Base-by-base conservation (phyloP, 1,140 invertebrate species). In the Helicoverpa armigera region DNA sequence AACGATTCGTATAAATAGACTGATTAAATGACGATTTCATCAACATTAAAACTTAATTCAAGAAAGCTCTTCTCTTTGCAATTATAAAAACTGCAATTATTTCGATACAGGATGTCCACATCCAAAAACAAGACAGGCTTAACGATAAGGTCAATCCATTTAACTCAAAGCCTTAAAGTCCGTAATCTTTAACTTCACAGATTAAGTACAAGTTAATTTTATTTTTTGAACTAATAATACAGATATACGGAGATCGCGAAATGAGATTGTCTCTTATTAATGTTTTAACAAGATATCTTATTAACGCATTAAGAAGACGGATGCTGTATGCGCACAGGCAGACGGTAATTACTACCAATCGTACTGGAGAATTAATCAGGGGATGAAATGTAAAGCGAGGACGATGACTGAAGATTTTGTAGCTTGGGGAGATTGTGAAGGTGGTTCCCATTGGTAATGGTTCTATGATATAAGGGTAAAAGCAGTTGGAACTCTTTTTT, bases 271-370 rank as follows among this genome's bases (percentile, higher is more conserved):
- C 5, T 43, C 35, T 43, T 43, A 43, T 43, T 43, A 43, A 43
- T 43, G 35, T 43, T 43, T 43, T 9, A 43, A 43, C 35, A 43
- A 43, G 35, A 43, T 43, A 43, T 35, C 70, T 58, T 58, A 73
- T 73, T 73, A 73, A 58, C 70, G 51, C 70, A 58, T 73, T 73
- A 58, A 73, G 31, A 53, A 72, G 69, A 72, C 50, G 31, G 43
- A 73, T 73, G 54, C 53, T 9, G 70, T 43, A 16, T 73, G 29
- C 16, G 70, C 35, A 16, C 31, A 18, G 70, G 58, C 70, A 58
- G 53, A 43, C 51, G 31, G 70, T 73, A 73, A 73, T 73, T 73
- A 73, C 70, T 73, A 73, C 70, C 53, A 43, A 73, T 73, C 51
- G 70, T 35, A 35, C 29, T 73, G 13, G 48, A 5, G 29, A 5